Evolutionary conservation across 1,140 invertebrate genomes (phyloP).

Genomic region (Nixonia krombeini): DNA sequence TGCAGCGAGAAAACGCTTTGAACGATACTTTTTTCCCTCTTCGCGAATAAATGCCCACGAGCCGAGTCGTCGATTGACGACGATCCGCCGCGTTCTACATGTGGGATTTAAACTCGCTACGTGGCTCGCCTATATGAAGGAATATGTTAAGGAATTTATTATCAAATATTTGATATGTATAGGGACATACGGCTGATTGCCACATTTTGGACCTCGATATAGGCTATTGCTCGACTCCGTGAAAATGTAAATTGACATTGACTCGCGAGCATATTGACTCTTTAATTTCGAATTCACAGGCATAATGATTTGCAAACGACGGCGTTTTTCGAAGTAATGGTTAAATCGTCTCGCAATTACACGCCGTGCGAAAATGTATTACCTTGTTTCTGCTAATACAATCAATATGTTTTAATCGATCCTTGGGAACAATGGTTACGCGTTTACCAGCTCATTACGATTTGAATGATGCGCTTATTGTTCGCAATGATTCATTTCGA

Average conservation of each 20-base stretch:
- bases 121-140: conserved; percentile 9
- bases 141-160: conserved; percentile 27
- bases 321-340: no score
- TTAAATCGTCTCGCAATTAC: no score
- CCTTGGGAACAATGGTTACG: no score
- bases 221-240: conserved; percentile 11
- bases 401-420: no score
- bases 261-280: conserved; percentile 8
- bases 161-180: conserved; percentile 22
- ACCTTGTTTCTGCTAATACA: no score
- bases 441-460: no score
- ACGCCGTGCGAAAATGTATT: no score
- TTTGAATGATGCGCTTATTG: no score
- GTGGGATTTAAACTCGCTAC: conserved; percentile 11
- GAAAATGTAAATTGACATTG: conserved; percentile 22
- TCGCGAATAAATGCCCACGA: conserved; percentile 1
- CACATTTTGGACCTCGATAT: background rate
- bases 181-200: conserved; percentile 15
- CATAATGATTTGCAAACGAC: no score
- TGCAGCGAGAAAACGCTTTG: conserved; percentile 39
- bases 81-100: conserved; percentile 8
- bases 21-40: conserved; percentile 10
- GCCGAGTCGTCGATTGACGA: conserved; percentile 4
- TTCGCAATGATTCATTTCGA: no score
- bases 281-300: no score